A percentile compares a stretch with the other conserved stretches of the same genome.
phyloP scores from a whole-genome alignment of 2,888 invertebrate genomes.

The Salticus scenicus region DNA sequence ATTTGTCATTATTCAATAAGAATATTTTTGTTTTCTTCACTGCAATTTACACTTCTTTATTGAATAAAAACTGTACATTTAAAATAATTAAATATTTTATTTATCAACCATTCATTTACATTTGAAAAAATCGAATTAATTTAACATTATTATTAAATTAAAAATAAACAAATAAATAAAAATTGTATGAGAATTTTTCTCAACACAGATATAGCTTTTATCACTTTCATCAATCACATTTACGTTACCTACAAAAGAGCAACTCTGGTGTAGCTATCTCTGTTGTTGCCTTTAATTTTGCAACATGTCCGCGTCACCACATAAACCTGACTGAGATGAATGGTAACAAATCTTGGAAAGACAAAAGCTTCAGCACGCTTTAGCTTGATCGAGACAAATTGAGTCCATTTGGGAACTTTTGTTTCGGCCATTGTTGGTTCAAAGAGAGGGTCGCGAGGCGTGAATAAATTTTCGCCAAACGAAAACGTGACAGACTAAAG shows the following conservation, averaged over 20 bases:
- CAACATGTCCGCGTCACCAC: not conserved
- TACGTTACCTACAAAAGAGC: not conserved
- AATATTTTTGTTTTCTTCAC: too few species aligned
- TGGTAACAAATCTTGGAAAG: constrained; percentile 33
- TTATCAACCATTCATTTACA: too few species aligned
- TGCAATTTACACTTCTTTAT: too few species aligned
- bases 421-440: constrained; percentile 30
- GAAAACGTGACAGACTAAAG: constrained; percentile 57
- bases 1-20: too few species aligned
- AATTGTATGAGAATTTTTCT: not conserved
- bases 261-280: not conserved
- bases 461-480: constrained; percentile 55
- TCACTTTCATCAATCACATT: not conserved
- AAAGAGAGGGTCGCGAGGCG: constrained; percentile 39
- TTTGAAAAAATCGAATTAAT: too few species aligned
- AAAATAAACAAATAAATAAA: too few species aligned
- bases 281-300: not conserved
- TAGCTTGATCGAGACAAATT: constrained; percentile 53
- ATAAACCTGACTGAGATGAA: constrained; percentile 17
- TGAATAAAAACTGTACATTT: too few species aligned
- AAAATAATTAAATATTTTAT: too few species aligned
- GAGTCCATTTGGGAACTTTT: constrained; percentile 35
- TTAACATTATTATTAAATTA: too few species aligned
- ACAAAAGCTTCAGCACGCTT: constrained; percentile 35
- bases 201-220: not conserved